These are phyloP conservation scores for Microtus ochrogaster DNA, from an alignment of 2,113 vertebrate species.

Conservation along the genomic window DNA sequence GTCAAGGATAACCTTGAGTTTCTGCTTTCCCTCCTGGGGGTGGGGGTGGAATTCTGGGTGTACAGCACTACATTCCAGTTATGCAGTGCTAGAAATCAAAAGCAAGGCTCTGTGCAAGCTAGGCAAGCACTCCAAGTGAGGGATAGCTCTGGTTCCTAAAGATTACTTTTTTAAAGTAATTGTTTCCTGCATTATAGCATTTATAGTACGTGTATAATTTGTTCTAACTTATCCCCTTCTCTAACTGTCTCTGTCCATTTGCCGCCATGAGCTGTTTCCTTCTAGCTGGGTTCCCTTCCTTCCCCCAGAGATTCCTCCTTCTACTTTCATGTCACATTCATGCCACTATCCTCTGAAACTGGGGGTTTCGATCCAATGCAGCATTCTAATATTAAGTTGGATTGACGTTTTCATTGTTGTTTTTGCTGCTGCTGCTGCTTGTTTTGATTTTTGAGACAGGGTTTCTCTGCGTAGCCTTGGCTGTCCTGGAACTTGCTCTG, in stretches of 20 bases:
- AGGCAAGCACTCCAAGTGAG: background rate
- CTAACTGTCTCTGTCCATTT: background rate
- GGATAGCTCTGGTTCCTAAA: background rate
- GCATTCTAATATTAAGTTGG: background rate
- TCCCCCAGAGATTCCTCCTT: background rate
- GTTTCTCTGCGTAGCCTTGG: too few relatives aligned
- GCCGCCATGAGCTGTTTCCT: background rate
- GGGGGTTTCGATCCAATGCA: slow-evolving; percentile 14
- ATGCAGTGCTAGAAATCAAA: background rate
- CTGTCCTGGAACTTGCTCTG: background rate
- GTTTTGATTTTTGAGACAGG: too few relatives aligned
- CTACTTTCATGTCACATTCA: background rate
- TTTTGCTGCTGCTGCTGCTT: too few relatives aligned
- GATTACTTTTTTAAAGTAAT: background rate
- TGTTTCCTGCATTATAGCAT: background rate
- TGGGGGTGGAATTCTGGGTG: background rate
- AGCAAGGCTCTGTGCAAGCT: background rate
- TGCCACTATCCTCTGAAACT: background rate
- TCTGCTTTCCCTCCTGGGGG: background rate
- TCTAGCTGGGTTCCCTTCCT: background rate
- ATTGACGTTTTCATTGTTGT: background rate
- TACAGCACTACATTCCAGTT: background rate
- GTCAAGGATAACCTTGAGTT: background rate
- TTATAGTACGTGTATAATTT: background rate
- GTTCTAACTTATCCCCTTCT: background rate